Evolutionary conservation across 2,113 vertebrate genomes (phyloP).

Genomic region (Neotragus pygmaeus): DNA sequence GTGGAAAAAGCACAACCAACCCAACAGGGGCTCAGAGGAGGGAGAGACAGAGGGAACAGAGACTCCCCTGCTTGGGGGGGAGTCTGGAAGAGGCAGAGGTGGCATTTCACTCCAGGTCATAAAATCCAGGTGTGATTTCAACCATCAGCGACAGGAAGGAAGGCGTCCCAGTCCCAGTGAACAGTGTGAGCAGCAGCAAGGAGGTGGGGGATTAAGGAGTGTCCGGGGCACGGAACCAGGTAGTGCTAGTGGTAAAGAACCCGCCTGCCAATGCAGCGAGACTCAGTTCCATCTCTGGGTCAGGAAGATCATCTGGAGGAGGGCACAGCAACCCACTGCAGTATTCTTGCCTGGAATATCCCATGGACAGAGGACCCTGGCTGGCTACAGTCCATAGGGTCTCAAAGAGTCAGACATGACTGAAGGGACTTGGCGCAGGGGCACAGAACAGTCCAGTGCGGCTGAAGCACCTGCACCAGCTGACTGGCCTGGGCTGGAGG

Average conservation of each 20-base stretch:
- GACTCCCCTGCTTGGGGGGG: background rate
- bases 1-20: background rate
- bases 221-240: background rate
- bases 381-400: background rate
- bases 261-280: background rate
- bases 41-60: background rate
- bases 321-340: background rate
- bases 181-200: rapidly evolving
- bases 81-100: background rate
- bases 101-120: background rate
- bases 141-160: background rate
- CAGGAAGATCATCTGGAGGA: background rate
- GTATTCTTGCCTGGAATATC: background rate
- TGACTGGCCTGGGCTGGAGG: no score
- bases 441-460: background rate
- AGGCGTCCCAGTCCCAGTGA: background rate
- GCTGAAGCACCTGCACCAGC: no score
- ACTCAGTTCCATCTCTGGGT: background rate
- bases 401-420: background rate
- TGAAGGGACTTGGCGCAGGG: background rate
- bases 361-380: background rate
- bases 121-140: background rate
- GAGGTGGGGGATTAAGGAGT: background rate
- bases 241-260: background rate
- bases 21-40: background rate